Base-by-base conservation (phyloP, 2,888 invertebrate species). In the Neuroscelio doddi region DNA sequence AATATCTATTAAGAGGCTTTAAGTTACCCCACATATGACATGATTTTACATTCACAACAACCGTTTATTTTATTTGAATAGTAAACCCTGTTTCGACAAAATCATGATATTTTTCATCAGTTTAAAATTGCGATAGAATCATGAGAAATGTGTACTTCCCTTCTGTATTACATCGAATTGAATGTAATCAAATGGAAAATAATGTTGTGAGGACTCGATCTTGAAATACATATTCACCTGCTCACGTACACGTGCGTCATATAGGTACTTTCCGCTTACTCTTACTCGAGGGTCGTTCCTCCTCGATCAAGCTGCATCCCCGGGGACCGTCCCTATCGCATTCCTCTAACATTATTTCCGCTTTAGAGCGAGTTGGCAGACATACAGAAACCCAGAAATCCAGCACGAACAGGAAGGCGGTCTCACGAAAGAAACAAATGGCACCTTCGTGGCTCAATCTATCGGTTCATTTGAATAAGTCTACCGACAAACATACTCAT, bases 391-490 rank as follows among this genome's bases (percentile, higher is more conserved):
- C 44, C 42, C 14, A 36, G 10, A 52, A 61, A 61, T 53, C 36
- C 47, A 9, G 45, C 46, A 15, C 9, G 32, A 32, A 16, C 32
- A 10, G 42, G 51, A 51, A 49, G 53, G 38, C 38, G 15, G 14
- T 59, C 42, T 50, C 56, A 49, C 57, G 71, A 73, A 73, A 73
- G 75, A 79, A 77, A 79, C 78, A 78, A 80, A 78, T 74, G 74
- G 73, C 71, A 72, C 71, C 72, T 76, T 71, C 72, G 75, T 71
- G 75, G 73, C 73, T 76, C 74, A 72, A 79, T 79, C 77, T 75
- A 79, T 74, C 72, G 76, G 69, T 63, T 79, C 73, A 78, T 80
- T 80, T 79, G 79, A 79, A 80, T 79, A 79, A 80, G 74, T 75
- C 78, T 72, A 65, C 64, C 59, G 53, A 66, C 41, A 68, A 55